Base-by-base conservation (phyloP, 2,797 vertebrate species). In the Halcyon smyrnensis region DNA sequence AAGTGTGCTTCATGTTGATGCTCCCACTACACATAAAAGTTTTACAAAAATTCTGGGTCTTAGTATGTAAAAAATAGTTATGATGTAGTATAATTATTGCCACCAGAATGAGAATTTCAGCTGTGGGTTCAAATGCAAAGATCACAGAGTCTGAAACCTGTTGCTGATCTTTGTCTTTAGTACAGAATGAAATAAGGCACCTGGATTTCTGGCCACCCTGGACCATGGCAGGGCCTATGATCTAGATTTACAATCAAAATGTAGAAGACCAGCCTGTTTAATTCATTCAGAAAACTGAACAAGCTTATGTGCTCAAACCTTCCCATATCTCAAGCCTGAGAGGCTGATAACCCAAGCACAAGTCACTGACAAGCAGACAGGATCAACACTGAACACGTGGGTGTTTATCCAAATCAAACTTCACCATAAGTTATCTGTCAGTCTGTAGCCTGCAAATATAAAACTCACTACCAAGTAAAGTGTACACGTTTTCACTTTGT, bases 321-420 rank as follows among this genome's bases (percentile, higher is more conserved):
- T 78, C 39, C 48, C 50, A 19, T 39, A 62, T 39, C 39, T 43
- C 28, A 60, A 60, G 36, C 23, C 34, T 3, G 20, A 79, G 30
- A 46, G 36, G 27, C 3, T 88, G 53, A 56, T 50, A 85, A 86
- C 7, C 12, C 39, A 63, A 82, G 51, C 20, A 45, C 12, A 60
- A 68, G 56, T 51, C 28, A 39, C 4, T 24, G 43, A 84, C 69
- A 69, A 69, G 46, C 9, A 62, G 50, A 43, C 24, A 60, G 37
- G 53, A 77, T 80, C 71, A 81, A 78, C 59, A 87, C 1, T 56
- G 57, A 85, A 59, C 32, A 56, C 15, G 36, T 1, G 17, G n/a
- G 50, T 73, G 30, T 37, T 85, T 80, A 92, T 84, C 28, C 51
- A 83, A 90, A 84, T 30, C 32, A 81, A 86, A 86, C 30, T 71